phyloP scores from a whole-genome alignment of 2,888 invertebrate species.

The Helleia helle region DNA sequence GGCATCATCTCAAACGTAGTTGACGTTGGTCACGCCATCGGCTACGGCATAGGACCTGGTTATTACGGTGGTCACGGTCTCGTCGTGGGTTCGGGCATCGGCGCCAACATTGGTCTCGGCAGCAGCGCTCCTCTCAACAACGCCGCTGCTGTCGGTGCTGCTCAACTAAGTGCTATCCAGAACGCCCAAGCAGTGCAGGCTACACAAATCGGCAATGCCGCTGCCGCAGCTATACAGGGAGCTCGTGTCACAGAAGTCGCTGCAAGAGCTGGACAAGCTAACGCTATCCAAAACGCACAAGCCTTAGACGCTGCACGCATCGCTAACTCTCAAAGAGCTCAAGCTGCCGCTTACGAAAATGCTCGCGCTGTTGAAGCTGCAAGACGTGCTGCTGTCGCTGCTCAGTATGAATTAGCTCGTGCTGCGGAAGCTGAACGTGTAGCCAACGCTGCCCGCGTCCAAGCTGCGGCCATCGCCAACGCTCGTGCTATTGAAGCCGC shows the following conservation, averaged over 20 bases:
- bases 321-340: constrained; percentile 57
- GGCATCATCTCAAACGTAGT: constrained; percentile 27
- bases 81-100: constrained; percentile 9
- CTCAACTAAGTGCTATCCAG: constrained; percentile 61
- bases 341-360: constrained; percentile 59
- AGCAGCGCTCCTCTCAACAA: constrained; percentile 43
- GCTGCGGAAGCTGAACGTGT: constrained; percentile 52
- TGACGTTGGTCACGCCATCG: constrained; percentile 9
- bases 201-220: constrained; percentile 54
- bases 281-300: constrained; percentile 59
- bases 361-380: constrained; percentile 59
- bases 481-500: constrained; percentile 57
- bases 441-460: constrained; percentile 57
- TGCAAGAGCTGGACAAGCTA: constrained; percentile 51
- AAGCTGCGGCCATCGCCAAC: constrained; percentile 60
- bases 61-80: constrained; percentile 8
- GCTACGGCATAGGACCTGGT: constrained; percentile 12
- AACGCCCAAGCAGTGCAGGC: constrained; percentile 62
- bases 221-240: constrained; percentile 60
- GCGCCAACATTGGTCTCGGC: constrained; percentile 14
- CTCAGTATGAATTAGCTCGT: constrained; percentile 41
- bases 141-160: constrained; percentile 56
- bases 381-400: constrained; percentile 46
- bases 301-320: constrained; percentile 58
- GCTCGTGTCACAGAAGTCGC: constrained; percentile 57